These are phyloP conservation scores for Yponomeuta plumbellus DNA, from an alignment of 2,888 invertebrate genomes.

Conservation along the genomic window DNA sequence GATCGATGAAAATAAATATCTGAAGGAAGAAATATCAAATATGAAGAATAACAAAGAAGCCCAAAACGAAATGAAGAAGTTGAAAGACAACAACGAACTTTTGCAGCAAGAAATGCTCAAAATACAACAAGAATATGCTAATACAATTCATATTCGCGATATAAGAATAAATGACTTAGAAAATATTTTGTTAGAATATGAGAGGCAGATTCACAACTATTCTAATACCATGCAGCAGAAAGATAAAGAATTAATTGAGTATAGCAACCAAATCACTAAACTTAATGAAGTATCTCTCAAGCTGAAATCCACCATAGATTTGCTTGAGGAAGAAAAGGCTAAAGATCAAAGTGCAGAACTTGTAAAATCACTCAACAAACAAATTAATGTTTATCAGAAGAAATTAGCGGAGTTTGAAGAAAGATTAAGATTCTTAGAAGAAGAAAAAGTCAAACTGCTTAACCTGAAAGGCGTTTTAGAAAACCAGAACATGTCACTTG, in stretches of 20 bases:
- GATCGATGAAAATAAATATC: constrained; percentile 53
- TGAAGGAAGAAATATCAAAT: constrained; percentile 56
- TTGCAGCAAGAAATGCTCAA: constrained; percentile 54
- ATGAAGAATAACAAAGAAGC: constrained; percentile 42
- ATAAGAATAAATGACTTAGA: constrained; percentile 68
- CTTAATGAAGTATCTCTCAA: constrained; percentile 70
- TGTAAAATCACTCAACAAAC: constrained; percentile 71
- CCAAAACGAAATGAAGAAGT: constrained; percentile 41
- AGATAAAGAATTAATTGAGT: constrained; percentile 65
- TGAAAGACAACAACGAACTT: constrained; percentile 44
- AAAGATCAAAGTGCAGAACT: constrained; percentile 70
- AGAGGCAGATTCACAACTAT: constrained; percentile 64
- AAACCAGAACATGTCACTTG: constrained; percentile 45
- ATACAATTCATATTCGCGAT: constrained; percentile 57
- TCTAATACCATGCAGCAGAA: constrained; percentile 61
- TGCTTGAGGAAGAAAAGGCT: constrained; percentile 66
- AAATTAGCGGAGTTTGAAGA: constrained; percentile 58
- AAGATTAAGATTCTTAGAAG: constrained; percentile 58
- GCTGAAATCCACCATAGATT: constrained; percentile 65
- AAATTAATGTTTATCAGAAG: constrained; percentile 64
- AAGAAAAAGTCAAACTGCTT: constrained; percentile 57
- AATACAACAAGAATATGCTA: constrained; percentile 53
- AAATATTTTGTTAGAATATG: constrained; percentile 63
- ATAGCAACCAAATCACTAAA: constrained; percentile 73
- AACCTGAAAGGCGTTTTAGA: constrained; percentile 50